Evolutionary conservation across 2,113 vertebrate genomes (phyloP).

Genomic region (Capricornis sumatraensis): DNA sequence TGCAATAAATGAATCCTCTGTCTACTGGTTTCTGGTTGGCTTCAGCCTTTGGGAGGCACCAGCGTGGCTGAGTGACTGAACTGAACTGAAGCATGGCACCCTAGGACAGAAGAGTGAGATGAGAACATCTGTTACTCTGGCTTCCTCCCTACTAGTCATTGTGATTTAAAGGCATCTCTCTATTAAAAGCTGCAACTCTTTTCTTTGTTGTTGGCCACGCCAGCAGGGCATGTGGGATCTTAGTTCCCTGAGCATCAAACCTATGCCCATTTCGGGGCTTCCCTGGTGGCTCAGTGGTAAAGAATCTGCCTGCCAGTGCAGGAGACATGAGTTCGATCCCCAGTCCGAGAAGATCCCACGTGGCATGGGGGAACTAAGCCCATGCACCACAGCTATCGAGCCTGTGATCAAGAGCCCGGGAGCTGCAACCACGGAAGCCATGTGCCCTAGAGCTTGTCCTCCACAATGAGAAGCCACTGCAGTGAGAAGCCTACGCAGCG

Average conservation of each 20-base stretch:
- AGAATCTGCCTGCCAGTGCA: neutral
- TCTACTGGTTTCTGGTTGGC: neutral
- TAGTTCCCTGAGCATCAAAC: neutral
- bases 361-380: neutral
- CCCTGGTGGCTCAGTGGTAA: neutral
- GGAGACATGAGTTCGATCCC: neutral
- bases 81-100: neutral
- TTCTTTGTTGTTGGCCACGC: neutral
- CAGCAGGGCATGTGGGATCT: neutral
- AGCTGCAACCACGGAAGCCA: neutral
- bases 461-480: neutral
- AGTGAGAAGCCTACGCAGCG: rapidly evolving
- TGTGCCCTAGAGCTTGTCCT: neutral
- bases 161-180: neutral
- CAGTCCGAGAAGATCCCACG: neutral
- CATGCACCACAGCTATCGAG: neutral
- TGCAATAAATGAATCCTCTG: neutral
- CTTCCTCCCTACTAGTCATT: neutral
- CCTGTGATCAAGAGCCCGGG: neutral
- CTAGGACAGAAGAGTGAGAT: neutral
- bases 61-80: neutral
- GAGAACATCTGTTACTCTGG: neutral
- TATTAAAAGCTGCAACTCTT: neutral
- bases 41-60: neutral
- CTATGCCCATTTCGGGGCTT: neutral